Conservation (phyloP, 2,888 invertebrate genomes). For the Dichetophora obliterata region DNA sequence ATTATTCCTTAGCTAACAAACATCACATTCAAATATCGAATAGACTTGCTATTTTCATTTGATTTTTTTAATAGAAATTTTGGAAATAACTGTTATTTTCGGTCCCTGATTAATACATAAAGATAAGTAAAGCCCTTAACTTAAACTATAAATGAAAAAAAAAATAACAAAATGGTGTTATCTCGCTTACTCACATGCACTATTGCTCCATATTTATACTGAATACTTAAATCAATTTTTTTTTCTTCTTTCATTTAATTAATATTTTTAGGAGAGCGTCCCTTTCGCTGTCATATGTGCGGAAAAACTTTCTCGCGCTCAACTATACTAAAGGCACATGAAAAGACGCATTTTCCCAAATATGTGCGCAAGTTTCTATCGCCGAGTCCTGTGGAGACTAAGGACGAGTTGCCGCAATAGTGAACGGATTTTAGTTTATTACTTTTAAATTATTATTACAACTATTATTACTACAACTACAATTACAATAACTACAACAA, state of each 20-base stretch:
- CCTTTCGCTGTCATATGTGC: slow-evolving; percentile 89
- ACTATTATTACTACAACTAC: slow-evolving; percentile 68
- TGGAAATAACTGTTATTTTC: no score
- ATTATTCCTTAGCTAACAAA: no score
- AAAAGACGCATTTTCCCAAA: slow-evolving; percentile 93
- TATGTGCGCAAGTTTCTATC: slow-evolving; percentile 91
- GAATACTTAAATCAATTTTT: slow-evolving; percentile 11
- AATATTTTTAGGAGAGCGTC: slow-evolving; percentile 78
- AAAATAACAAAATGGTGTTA: no score
- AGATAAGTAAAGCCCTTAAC: no score
- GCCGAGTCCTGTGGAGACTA: slow-evolving; percentile 86
- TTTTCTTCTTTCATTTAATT: slow-evolving; percentile 14
- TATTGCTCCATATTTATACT: neutral
- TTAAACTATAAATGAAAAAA: no score
- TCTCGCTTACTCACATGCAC: no score
- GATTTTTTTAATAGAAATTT: no score
- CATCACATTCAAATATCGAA: no score
- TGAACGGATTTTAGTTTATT: slow-evolving; percentile 70
- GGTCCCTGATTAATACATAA: no score
- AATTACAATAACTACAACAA: slow-evolving; percentile 57
- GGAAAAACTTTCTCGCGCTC: slow-evolving; percentile 93
- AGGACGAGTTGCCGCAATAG: slow-evolving; percentile 85
- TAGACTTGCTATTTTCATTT: no score
- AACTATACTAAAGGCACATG: slow-evolving; percentile 91
- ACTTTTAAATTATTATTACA: slow-evolving; percentile 69